phyloP scores from a whole-genome alignment of 1,140 invertebrate species.

The Halotydeus destructor region DNA sequence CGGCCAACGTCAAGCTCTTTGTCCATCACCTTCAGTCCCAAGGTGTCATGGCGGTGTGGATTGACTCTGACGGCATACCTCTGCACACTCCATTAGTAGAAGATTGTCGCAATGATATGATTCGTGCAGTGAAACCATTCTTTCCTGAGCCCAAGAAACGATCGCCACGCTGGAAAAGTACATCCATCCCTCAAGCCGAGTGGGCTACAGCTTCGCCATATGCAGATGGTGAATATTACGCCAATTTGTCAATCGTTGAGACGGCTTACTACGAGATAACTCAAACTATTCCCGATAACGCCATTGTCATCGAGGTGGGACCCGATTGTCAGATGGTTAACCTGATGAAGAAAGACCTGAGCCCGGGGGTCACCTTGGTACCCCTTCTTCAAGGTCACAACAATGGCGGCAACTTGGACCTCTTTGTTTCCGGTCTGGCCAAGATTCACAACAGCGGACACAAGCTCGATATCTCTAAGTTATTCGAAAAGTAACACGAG shows the following conservation, averaged over 20 bases:
- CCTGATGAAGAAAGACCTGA: slow-evolving; percentile 37
- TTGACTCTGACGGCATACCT: slow-evolving; percentile 65
- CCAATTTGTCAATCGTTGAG: slow-evolving; percentile 35
- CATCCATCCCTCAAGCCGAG: slow-evolving; percentile 69
- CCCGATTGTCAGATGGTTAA: slow-evolving; percentile 53
- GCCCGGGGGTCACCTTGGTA: no score
- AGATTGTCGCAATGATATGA: slow-evolving; percentile 49
- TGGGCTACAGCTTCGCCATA: slow-evolving; percentile 44
- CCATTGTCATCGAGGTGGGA: slow-evolving; percentile 56
- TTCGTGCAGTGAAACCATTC: slow-evolving; percentile 45
- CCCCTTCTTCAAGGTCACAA: no score
- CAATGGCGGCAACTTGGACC: no score
- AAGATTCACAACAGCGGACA: no score
- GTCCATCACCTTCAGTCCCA: slow-evolving; percentile 45
- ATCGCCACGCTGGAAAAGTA: slow-evolving; percentile 61
- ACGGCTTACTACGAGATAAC: slow-evolving; percentile 69
- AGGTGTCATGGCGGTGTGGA: slow-evolving; percentile 65
- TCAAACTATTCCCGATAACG: slow-evolving; percentile 45
- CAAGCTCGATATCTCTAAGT: no score
- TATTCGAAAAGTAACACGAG: no score
- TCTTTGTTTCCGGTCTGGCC: no score
- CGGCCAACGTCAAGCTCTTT: slow-evolving; percentile 41
- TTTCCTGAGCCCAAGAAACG: slow-evolving; percentile 54
- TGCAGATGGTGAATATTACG: slow-evolving; percentile 32
- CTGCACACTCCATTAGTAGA: slow-evolving; percentile 87